A percentile compares a stretch with the other conserved stretches of the same genome.
phyloP scores from a whole-genome alignment of 2,888 invertebrate genomes.

The Orchesellides sinensis region DNA sequence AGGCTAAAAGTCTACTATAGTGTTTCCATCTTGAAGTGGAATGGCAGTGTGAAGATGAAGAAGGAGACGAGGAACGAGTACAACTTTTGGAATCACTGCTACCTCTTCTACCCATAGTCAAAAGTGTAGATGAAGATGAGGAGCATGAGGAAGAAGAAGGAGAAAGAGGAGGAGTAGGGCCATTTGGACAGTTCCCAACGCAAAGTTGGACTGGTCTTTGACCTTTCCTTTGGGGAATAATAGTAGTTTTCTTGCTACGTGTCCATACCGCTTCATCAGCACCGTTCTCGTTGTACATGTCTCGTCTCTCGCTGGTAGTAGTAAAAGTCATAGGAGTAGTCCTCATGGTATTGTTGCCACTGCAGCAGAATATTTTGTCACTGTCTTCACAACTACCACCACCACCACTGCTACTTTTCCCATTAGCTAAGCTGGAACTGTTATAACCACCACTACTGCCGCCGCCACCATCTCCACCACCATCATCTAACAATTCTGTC shows the following conservation, averaged over 20 bases:
- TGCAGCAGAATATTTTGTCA: constrained; percentile 55
- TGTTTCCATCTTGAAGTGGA: constrained; percentile 49
- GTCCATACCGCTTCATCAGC: constrained; percentile 49
- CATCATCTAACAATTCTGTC: constrained; percentile 23
- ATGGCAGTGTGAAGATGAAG: constrained; percentile 37
- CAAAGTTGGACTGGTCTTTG: constrained; percentile 67
- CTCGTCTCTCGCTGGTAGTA: neutral
- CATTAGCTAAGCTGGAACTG: constrained; percentile 55
- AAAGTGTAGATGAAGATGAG: constrained; percentile 6
- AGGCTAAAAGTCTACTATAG: constrained; percentile 49
- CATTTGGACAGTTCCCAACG: constrained; percentile 67
- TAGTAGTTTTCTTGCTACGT: constrained; percentile 65
- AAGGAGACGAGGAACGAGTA: too few species aligned
- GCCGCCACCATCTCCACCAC: constrained; percentile 31
- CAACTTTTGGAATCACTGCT: constrained; percentile 7
- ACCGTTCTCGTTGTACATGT: constrained; percentile 4
- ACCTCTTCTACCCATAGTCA: constrained; percentile 18
- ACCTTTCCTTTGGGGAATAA: constrained; percentile 65
- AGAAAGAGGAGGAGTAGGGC: constrained; percentile 53
- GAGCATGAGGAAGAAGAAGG: constrained; percentile 18
- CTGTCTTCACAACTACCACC: neutral
- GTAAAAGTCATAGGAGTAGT: neutral
- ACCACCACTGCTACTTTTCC: constrained; percentile 47
- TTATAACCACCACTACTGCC: constrained; percentile 24
- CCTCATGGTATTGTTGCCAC: constrained; percentile 38